Conservation (phyloP, 2,888 invertebrate genomes). For the Patella pellucida region DNA sequence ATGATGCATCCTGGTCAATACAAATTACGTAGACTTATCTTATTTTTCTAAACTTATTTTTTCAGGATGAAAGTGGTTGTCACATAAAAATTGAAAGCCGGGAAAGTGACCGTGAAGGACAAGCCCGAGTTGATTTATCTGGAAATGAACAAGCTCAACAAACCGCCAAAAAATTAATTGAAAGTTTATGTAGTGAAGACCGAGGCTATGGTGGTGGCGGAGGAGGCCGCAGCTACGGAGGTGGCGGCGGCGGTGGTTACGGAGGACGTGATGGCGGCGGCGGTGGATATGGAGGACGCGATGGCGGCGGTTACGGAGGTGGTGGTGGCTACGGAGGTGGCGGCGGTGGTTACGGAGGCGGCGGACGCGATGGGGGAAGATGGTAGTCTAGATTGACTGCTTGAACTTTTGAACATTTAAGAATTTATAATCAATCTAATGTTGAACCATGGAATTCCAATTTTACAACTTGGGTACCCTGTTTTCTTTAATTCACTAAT, state of each 20-base stretch:
- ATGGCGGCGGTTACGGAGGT: neutral
- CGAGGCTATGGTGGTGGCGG: neutral
- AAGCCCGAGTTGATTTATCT: neutral
- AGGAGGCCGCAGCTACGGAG: neutral
- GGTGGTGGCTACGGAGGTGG: neutral
- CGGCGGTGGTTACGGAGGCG: neutral
- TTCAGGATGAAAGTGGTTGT: constrained; percentile 4
- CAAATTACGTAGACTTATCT: too few species aligned
- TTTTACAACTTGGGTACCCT: too few species aligned
- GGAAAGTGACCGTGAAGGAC: neutral
- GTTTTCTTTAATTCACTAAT: too few species aligned
- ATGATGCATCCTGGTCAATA: too few species aligned
- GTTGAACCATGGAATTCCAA: too few species aligned
- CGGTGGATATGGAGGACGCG: neutral
- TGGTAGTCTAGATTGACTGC: too few species aligned
- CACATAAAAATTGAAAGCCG: neutral
- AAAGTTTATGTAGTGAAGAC: neutral
- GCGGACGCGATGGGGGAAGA: neutral
- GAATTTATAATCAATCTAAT: too few species aligned
- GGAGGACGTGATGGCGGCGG: neutral
- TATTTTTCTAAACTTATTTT: too few species aligned
- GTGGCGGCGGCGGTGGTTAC: neutral
- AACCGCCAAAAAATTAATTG: neutral
- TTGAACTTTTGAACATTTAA: too few species aligned
- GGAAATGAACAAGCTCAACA: neutral